Conservation (phyloP, 2,888 invertebrate genomes). For the Agonum fuliginosum region DNA sequence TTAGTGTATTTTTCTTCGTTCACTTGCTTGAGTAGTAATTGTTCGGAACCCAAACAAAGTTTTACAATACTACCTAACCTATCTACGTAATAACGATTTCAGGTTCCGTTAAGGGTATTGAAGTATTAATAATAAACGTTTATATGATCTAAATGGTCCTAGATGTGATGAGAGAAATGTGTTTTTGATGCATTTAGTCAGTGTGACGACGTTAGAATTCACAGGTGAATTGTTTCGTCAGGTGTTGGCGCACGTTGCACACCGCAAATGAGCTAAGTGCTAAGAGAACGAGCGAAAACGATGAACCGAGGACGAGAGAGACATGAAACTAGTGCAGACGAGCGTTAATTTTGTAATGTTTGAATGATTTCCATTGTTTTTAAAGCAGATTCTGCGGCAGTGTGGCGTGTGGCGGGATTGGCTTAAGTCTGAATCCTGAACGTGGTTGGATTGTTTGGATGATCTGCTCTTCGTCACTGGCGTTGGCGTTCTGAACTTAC, state of each 20-base stretch:
- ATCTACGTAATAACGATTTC: neutral
- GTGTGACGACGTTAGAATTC: neutral
- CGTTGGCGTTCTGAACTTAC: neutral
- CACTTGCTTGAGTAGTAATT: no score
- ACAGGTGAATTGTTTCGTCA: slow-evolving; percentile 28
- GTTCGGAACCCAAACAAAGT: no score
- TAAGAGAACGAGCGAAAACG: neutral
- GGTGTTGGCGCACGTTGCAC: no score
- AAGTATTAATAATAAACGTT: slow-evolving; percentile 9
- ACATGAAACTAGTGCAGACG: no score
- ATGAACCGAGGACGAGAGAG: slow-evolving; percentile 13
- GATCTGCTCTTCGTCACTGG: slow-evolving; percentile 16
- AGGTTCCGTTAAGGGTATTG: neutral
- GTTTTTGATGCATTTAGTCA: slow-evolving; percentile 9
- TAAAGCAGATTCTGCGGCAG: no score
- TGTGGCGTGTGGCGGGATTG: no score
- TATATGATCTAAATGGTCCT: neutral
- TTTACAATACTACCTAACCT: no score
- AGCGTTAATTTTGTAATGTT: neutral
- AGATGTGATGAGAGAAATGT: slow-evolving; percentile 3
- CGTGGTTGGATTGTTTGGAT: neutral
- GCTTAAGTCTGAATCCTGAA: no score
- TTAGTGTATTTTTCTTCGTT: no score
- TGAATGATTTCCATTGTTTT: slow-evolving; percentile 36
- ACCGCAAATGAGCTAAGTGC: slow-evolving; percentile 8